Conservation (phyloP, 1,140 invertebrate species). For the Aphis craccivora region DNA sequence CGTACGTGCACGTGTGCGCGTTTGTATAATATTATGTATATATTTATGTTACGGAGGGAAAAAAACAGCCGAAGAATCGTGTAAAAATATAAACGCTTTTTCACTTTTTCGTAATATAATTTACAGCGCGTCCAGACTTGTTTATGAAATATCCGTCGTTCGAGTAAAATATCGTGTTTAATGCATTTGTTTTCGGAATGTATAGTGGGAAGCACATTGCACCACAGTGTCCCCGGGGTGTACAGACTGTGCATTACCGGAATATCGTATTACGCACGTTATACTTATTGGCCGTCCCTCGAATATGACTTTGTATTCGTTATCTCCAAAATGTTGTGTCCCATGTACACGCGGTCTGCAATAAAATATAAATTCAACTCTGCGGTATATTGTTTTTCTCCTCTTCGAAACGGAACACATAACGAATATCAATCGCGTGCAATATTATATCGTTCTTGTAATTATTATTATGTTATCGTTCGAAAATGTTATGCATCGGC, state of each 20-base stretch:
- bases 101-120: conserved; percentile 9
- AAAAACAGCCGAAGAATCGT: conserved; percentile 17
- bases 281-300: not conserved
- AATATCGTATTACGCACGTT: conserved; percentile 46
- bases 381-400: not conserved
- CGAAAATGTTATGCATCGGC: not conserved
- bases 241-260: conserved; percentile 2
- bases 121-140: not conserved
- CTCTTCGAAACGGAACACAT: not conserved
- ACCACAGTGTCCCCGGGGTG: conserved; percentile 25
- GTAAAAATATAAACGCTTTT: conserved; percentile 12
- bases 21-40: not conserved
- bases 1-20: not conserved
- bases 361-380: not conserved
- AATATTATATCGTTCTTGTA: not conserved
- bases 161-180: conserved; percentile 26
- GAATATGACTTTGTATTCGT: not conserved
- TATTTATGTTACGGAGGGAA: not conserved
- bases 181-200: conserved; percentile 31
- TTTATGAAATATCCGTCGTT: conserved; percentile 31
- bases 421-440: not conserved
- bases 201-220: conserved; percentile 16
- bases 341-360: not conserved
- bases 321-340: not conserved
- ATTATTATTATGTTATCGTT: not conserved